Percentiles rank a stretch among this genome's conserved stretches.
Evolutionary conservation across 2,888 invertebrate species (phyloP).

Genomic region (Sesia apiformis): DNA sequence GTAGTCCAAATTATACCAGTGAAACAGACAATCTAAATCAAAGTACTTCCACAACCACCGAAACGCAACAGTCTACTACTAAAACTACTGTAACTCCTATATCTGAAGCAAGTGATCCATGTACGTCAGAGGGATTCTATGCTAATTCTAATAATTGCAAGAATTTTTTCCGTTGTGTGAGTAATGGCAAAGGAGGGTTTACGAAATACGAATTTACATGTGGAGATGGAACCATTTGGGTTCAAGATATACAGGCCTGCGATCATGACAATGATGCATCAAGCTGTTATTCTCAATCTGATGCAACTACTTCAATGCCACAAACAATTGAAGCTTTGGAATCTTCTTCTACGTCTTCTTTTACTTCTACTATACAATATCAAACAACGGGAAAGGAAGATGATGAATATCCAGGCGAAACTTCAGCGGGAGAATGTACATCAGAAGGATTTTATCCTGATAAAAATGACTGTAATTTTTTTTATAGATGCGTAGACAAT

Average conservation of each 20-base stretch:
- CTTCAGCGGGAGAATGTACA: conserved; percentile 28
- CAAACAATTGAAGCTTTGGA: conserved; percentile 2
- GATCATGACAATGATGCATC: conserved; percentile 37
- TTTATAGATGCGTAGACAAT: conserved; percentile 65
- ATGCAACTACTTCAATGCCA: conserved; percentile 7
- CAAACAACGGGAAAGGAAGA: conserved; percentile 15
- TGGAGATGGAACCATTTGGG: conserved; percentile 73
- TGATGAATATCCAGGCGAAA: conserved; percentile 20
- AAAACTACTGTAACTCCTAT: neutral
- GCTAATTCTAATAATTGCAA: conserved; percentile 63
- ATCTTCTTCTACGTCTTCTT: conserved; percentile 14
- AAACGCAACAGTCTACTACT: neutral
- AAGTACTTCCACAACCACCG: conserved; percentile 7
- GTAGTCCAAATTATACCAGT: conserved; percentile 13
- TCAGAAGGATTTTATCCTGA: conserved; percentile 64
- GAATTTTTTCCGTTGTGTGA: conserved; percentile 75
- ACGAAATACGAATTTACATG: conserved; percentile 68
- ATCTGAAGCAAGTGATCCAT: conserved; percentile 8
- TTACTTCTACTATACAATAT: conserved; percentile 7
- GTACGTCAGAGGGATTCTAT: conserved; percentile 43
- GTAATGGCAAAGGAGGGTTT: conserved; percentile 45
- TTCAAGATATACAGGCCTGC: conserved; percentile 25
- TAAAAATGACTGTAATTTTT: conserved; percentile 59
- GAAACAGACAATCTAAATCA: conserved; percentile 8
- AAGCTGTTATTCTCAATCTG: conserved; percentile 15